These are phyloP conservation scores for Heliothis subflexa DNA, from an alignment of 1,140 invertebrate genomes.

Conservation along the genomic window DNA sequence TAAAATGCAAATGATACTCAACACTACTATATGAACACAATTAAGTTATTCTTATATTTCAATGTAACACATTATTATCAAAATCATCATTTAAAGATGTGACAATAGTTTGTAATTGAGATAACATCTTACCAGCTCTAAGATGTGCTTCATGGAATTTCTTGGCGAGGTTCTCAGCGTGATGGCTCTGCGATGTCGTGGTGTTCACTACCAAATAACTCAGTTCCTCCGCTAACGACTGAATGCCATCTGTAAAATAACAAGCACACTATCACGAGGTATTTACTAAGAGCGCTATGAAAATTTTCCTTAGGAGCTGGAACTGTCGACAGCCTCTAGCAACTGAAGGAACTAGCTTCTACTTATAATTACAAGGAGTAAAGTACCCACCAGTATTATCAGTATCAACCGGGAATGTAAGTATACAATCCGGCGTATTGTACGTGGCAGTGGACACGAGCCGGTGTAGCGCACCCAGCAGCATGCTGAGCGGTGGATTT, in stretches of 20 bases:
- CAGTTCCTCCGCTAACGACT: constrained; percentile 52
- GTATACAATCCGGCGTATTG: constrained; percentile 87
- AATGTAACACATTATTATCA: neutral
- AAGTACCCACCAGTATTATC: constrained; percentile 36
- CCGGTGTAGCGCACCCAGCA: constrained; percentile 86
- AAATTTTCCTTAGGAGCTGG: too few relatives aligned
- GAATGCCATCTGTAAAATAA: constrained; percentile 38
- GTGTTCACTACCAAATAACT: constrained; percentile 35
- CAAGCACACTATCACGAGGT: neutral
- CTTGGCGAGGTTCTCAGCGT: constrained; percentile 59
- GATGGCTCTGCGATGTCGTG: constrained; percentile 58
- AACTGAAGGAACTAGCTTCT: too few relatives aligned
- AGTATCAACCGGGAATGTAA: constrained; percentile 85
- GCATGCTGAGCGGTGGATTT: constrained; percentile 83
- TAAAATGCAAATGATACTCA: too few relatives aligned
- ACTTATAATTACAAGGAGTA: too few relatives aligned
- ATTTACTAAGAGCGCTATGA: neutral
- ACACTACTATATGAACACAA: neutral
- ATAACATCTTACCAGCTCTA: constrained; percentile 52
- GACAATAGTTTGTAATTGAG: too few relatives aligned
- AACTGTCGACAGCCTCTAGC: too few relatives aligned
- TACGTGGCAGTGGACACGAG: constrained; percentile 81
- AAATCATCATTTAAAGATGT: neutral
- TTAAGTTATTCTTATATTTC: neutral
- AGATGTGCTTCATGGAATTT: constrained; percentile 57